Evolutionary conservation across 2,888 invertebrate species (phyloP).

Genomic region (Megastigmus dorsalis): DNA sequence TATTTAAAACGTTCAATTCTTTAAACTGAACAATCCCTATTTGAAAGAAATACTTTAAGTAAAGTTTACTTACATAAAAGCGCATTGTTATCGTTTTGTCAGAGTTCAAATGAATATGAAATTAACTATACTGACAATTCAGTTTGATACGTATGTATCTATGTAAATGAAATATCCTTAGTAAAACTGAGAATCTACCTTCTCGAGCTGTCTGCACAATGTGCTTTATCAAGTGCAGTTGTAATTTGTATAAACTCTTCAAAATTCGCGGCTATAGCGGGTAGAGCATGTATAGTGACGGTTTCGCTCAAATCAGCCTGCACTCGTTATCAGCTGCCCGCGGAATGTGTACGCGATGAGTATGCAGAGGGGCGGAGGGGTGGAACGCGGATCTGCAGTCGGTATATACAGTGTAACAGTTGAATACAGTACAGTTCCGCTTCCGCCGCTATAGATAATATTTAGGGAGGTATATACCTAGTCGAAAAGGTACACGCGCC

Average conservation of each 20-base stretch:
- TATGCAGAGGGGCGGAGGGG: neutral
- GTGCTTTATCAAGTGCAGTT: neutral
- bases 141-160: too few species aligned
- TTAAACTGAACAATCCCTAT: too few species aligned
- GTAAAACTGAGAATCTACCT: neutral
- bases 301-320: neutral
- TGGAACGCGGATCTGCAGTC: too few species aligned
- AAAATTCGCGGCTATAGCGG: neutral
- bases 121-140: too few species aligned
- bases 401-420: too few species aligned
- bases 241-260: neutral
- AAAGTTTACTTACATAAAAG: too few species aligned
- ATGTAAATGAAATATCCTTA: neutral
- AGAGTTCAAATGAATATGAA: too few species aligned
- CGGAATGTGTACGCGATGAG: neutral
- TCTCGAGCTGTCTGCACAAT: neutral
- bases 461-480: neutral
- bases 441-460: too few species aligned
- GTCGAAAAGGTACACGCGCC: neutral
- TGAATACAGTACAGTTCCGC: too few species aligned
- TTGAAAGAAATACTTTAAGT: too few species aligned
- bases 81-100: too few species aligned
- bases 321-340: neutral
- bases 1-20: too few species aligned
- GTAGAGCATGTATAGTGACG: neutral